Evolutionary conservation across 2,888 invertebrate species (phyloP).

Genomic region (Cylindroiulus punctatus): DNA sequence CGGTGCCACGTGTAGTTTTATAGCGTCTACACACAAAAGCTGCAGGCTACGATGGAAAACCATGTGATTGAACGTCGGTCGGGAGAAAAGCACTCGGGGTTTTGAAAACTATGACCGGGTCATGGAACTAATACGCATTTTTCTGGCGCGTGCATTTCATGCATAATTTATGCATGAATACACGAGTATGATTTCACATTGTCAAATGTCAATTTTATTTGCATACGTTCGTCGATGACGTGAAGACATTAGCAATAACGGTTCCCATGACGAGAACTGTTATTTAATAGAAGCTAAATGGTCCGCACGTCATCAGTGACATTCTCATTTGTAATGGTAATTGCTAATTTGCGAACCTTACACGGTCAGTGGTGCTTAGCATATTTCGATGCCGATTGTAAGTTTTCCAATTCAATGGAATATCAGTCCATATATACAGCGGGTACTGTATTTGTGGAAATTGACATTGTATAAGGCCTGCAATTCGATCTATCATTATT

Average conservation of each 20-base stretch:
- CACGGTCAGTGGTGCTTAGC: too few species aligned
- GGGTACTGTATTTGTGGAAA: too few species aligned
- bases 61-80: not conserved
- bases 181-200: not conserved
- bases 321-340: not conserved
- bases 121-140: conserved; percentile 7
- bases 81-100: not conserved
- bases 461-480: too few species aligned
- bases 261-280: conserved; percentile 13
- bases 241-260: not conserved
- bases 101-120: not conserved
- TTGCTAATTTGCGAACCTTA: too few species aligned
- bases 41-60: not conserved
- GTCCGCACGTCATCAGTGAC: not conserved
- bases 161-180: conserved; percentile 31
- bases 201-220: not conserved
- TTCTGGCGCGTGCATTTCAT: conserved; percentile 20
- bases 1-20: conserved; percentile 10
- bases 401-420: too few species aligned
- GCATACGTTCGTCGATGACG: not conserved
- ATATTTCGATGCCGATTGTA: too few species aligned
- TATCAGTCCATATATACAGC: too few species aligned
- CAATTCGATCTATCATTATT: too few species aligned
- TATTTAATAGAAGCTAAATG: not conserved
- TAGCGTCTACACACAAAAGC: not conserved